Conservation (phyloP, 2,888 invertebrate genomes). For the Drosophila affinis region DNA sequence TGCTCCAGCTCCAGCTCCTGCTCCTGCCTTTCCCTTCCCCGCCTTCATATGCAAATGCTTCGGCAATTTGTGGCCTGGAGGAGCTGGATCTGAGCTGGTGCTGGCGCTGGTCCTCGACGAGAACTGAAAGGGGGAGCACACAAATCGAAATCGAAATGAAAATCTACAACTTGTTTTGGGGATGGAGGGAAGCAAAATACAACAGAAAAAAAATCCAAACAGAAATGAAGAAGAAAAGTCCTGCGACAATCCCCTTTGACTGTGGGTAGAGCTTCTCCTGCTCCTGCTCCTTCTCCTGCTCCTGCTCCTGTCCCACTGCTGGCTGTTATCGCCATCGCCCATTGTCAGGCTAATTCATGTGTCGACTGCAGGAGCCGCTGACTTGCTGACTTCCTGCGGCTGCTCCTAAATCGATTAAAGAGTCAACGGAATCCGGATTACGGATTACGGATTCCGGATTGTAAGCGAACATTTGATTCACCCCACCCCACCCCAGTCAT, state of each 20-base stretch:
- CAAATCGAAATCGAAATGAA: slow-evolving; percentile 69
- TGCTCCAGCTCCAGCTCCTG: background rate
- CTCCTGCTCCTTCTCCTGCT: slow-evolving; percentile 4
- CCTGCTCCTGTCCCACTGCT: background rate
- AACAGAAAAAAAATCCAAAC: slow-evolving; percentile 5
- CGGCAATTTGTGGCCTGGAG: slow-evolving; percentile 47
- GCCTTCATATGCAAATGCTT: slow-evolving; percentile 59
- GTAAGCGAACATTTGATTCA: slow-evolving; percentile 14
- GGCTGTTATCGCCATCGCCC: slow-evolving; percentile 30
- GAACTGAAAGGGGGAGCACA: slow-evolving; percentile 16
- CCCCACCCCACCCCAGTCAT: background rate
- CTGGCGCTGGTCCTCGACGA: background rate
- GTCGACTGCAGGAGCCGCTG: slow-evolving; percentile 67
- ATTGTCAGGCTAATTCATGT: slow-evolving; percentile 79
- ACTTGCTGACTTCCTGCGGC: slow-evolving; percentile 18
- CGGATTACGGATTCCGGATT: slow-evolving; percentile 16
- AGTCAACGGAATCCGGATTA: slow-evolving; percentile 57
- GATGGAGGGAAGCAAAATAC: slow-evolving; percentile 18
- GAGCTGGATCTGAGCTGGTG: slow-evolving; percentile 4
- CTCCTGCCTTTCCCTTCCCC: background rate
- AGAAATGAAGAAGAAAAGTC: slow-evolving; percentile 11
- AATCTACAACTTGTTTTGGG: slow-evolving; percentile 72
- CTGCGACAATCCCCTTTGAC: slow-evolving; percentile 14
- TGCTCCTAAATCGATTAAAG: slow-evolving; percentile 73
- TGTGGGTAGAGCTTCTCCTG: slow-evolving; percentile 2